phyloP scores from a whole-genome alignment of 2,888 invertebrate species.

The Microctonus brassicae region DNA sequence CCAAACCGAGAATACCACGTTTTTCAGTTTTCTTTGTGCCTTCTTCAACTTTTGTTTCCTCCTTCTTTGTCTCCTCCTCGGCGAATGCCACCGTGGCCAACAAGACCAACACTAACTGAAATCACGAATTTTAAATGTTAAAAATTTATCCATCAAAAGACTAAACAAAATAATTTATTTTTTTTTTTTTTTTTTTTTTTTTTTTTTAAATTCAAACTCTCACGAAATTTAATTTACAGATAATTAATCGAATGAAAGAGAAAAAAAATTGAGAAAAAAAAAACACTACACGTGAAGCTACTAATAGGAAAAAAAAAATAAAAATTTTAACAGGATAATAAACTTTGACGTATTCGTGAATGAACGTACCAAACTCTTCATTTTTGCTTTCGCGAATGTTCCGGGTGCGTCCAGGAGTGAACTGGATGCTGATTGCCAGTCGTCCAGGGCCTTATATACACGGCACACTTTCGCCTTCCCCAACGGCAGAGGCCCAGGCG shows the following conservation, averaged over 20 bases:
- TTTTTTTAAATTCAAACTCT: neutral
- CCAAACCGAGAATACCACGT: constrained; percentile 83
- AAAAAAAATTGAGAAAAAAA: neutral
- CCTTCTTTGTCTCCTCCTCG: constrained; percentile 75
- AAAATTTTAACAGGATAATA: too few relatives aligned
- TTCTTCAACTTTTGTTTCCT: constrained; percentile 59
- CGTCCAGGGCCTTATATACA: constrained; percentile 74
- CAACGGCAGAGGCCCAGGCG: constrained; percentile 57
- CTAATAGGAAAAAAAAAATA: neutral
- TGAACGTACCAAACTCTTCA: constrained; percentile 68
- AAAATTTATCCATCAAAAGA: neutral
- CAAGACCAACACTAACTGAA: constrained; percentile 82
- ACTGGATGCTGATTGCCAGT: constrained; percentile 73
- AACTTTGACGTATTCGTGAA: neutral
- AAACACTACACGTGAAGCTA: neutral
- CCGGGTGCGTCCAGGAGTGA: constrained; percentile 73
- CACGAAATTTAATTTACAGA: neutral
- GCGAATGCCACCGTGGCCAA: constrained; percentile 76
- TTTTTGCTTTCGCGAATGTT: constrained; percentile 67
- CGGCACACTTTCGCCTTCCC: constrained; percentile 73
- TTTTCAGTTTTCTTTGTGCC: constrained; percentile 80
- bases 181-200: neutral
- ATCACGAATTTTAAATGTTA: constrained; percentile 52
- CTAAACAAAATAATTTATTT: neutral
- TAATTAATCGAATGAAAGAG: neutral